phyloP scores from a whole-genome alignment of 1,140 invertebrate species.

The Calliopsis andreniformis region DNA sequence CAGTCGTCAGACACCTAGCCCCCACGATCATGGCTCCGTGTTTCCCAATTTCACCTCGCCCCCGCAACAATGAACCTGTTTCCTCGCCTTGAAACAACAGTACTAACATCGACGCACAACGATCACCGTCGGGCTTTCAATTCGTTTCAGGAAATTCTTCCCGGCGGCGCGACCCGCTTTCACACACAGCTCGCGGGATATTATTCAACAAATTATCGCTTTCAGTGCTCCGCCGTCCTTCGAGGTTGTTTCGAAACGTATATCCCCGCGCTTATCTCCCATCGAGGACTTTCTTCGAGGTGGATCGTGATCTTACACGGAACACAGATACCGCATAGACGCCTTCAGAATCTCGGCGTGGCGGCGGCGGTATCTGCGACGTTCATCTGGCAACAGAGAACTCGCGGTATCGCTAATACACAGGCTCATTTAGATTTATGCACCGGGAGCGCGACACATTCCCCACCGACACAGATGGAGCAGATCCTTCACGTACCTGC shows the following conservation, averaged over 20 bases:
- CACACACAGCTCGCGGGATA: not conserved
- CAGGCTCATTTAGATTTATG: constrained; percentile 57
- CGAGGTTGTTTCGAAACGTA: constrained; percentile 49
- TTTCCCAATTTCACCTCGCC: constrained; percentile 17
- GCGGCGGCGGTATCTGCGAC: constrained; percentile 29
- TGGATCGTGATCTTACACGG: constrained; percentile 28
- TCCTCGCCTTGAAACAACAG: not conserved
- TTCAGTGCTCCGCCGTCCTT: constrained; percentile 30
- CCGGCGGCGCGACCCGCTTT: constrained; percentile 11
- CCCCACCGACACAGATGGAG: constrained; percentile 6
- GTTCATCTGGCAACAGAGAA: constrained; percentile 47
- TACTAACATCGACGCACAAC: no score
- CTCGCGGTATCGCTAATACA: constrained; percentile 43
- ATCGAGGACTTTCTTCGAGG: constrained; percentile 47
- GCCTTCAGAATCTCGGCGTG: constrained; percentile 1
- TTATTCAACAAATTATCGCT: constrained; percentile 46
- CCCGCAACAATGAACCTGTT: constrained; percentile 11
- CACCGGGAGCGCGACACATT: constrained; percentile 53
- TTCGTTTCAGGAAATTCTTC: constrained; percentile 24
- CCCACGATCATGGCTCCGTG: not conserved
- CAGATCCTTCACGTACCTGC: not conserved
- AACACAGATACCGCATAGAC: constrained; percentile 36
- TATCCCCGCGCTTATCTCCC: constrained; percentile 34
- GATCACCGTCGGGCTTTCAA: not conserved
- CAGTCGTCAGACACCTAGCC: no score